These are phyloP conservation scores for Colletes collaris DNA, from an alignment of 2,888 invertebrate genomes.

Conservation along the genomic window DNA sequence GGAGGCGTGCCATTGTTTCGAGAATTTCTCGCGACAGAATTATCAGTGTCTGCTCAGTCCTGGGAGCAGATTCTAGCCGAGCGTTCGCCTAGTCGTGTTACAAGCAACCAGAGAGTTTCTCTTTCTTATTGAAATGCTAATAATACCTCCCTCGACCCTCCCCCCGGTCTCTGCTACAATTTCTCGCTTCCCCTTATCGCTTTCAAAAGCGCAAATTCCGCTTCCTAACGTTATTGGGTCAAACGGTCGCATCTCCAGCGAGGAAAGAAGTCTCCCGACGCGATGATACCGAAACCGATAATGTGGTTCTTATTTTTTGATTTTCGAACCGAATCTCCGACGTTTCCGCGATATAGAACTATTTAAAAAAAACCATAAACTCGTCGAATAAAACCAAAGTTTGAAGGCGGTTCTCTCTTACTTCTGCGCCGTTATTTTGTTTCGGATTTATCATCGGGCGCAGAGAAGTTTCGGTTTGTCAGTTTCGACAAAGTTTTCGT, in stretches of 20 bases:
- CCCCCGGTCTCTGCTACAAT: background rate
- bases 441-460: conserved; percentile 13
- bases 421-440: background rate
- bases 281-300: background rate
- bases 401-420: background rate
- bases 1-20: conserved; percentile 31
- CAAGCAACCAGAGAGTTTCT: conserved; percentile 44
- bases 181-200: conserved; percentile 24
- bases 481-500: conserved; percentile 16
- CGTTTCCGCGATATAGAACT: no score
- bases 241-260: conserved; percentile 16
- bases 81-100: conserved; percentile 20
- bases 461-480: conserved; percentile 9
- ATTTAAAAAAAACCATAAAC: no score
- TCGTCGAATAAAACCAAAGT: no score
- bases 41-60: conserved; percentile 40
- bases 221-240: conserved; percentile 52
- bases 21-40: conserved; percentile 41
- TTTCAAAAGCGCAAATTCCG: background rate
- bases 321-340: no score
- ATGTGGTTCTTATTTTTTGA: no score
- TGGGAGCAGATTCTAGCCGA: conserved; percentile 11
- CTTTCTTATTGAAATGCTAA: conserved; percentile 62
- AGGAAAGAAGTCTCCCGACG: background rate
- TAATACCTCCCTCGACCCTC: conserved; percentile 43